Evolutionary conservation across 2,888 invertebrate species (phyloP), one percentile per base, ranked within the genome.

Genomic region (Caenorhabditis angaria): DNA sequence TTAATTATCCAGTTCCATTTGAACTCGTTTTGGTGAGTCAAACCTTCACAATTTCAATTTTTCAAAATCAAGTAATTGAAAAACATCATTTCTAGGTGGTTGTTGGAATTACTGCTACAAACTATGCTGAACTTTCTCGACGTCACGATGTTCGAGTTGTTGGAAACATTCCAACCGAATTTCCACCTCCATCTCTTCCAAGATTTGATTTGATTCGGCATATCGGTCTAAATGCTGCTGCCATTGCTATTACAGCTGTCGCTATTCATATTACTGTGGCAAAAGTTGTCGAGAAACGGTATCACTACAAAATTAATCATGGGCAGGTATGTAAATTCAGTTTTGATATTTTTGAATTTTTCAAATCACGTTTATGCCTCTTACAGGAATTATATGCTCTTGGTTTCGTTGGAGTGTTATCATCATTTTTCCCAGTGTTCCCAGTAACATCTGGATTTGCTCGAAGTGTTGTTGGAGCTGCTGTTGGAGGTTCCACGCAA

Each of bases 371-470:
- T n/a, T n/a, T n/a, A n/a, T n/a, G n/a, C n/a, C n/a, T 10, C 25
- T 61, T 71, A 47, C 24, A 83, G 78, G 86, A 86, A 58, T 72
- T 86, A 3, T 86, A 85, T 47, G 84, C 86, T 0, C 73, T 86
- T n/a, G 86, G 86, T n/a, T 82, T 86, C 48, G 84, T 85, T n/a
- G 83, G 84, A 54, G 81, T 86, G 10, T 65, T 83, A 18, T 85
- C 86, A 6, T 86, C 86, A 0, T 77, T 84, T 53, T 86, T 86
- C 66, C 86, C 86, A 10, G 86, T 86, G 18, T 86, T 86, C 58
- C 85, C 86, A 8, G 82, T 86, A 18, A 86, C 86, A 4, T 86
- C 86, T 20, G 85, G 83, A n/a, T 86, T 86, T 66, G 85, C 86
- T 1, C 64, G 86, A 56, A 82, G 84, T 47, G 80, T 86, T 14